These are phyloP conservation scores for Chrysopa pallens DNA, from an alignment of 1,140 invertebrate genomes.

Conservation along the genomic window DNA sequence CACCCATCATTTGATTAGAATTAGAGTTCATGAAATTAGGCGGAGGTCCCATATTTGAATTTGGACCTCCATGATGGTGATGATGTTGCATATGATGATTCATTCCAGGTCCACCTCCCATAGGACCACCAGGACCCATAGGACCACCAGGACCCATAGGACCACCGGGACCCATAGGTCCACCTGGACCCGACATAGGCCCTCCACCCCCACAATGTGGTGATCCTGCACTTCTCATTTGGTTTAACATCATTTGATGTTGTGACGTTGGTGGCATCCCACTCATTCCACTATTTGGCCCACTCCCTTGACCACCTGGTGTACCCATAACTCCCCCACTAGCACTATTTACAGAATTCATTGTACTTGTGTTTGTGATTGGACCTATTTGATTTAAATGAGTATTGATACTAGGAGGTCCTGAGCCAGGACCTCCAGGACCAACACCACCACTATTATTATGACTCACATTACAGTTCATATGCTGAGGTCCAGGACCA, in stretches of 20 bases:
- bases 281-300: conserved; percentile 29
- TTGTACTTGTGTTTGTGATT: too few relatives aligned
- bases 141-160: not conserved
- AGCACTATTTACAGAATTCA: too few relatives aligned
- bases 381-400: too few relatives aligned
- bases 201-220: conserved; percentile 27
- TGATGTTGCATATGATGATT: too few relatives aligned
- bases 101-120: not conserved
- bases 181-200: conserved; percentile 23
- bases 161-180: conserved; percentile 29
- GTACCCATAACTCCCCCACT: conserved; percentile 3
- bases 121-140: not conserved
- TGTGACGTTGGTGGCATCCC: conserved; percentile 28
- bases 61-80: conserved; percentile 3
- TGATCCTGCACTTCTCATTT: conserved; percentile 27
- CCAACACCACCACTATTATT: not conserved
- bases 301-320: conserved; percentile 26
- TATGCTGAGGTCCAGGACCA: too few relatives aligned
- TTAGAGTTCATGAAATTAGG: conserved; percentile 3
- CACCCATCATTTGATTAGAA: conserved; percentile 13
- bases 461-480: too few relatives aligned
- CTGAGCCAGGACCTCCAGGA: not conserved
- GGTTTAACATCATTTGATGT: conserved; percentile 29
- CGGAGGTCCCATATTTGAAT: conserved; percentile 4
- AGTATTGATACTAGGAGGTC: too few relatives aligned